Percentiles rank a stretch among this genome's conserved stretches.
Conservation (phyloP, 2,888 invertebrate species). For the Tuta absoluta region DNA sequence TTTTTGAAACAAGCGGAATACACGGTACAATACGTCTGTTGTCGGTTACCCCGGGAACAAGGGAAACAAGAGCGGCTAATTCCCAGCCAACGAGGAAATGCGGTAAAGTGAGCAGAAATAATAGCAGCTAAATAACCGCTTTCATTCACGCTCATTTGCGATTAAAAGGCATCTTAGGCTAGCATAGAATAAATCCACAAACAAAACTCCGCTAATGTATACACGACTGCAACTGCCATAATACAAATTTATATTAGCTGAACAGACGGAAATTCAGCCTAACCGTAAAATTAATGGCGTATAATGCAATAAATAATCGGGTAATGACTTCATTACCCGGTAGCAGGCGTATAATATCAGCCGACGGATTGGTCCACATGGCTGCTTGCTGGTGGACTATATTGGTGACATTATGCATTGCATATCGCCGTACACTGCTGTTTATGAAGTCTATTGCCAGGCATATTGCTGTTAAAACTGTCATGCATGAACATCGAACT, state of each 20-base stretch:
- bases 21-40: slow-evolving; percentile 29
- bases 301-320: slow-evolving; percentile 37
- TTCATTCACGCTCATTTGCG: background rate
- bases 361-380: slow-evolving; percentile 44
- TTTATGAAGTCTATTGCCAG: background rate
- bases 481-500: background rate
- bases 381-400: background rate
- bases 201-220: background rate
- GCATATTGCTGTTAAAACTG: background rate
- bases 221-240: slow-evolving; percentile 14
- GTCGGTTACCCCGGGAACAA: slow-evolving; percentile 32
- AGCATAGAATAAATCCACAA: background rate
- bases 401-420: background rate
- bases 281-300: slow-evolving; percentile 16
- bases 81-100: slow-evolving; percentile 29
- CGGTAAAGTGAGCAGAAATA: slow-evolving; percentile 17
- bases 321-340: slow-evolving; percentile 37
- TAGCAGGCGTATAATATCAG: slow-evolving; percentile 63
- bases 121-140: background rate
- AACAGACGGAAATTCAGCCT: background rate
- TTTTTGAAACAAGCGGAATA: slow-evolving; percentile 51
- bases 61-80: slow-evolving; percentile 31
- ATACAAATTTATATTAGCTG: slow-evolving; percentile 4
- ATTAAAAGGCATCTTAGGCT: background rate
- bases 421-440: background rate